A percentile compares a stretch with the other conserved stretches of the same genome.
phyloP scores from a whole-genome alignment of 2,113 vertebrate species.

The Tiliqua scincoides region DNA sequence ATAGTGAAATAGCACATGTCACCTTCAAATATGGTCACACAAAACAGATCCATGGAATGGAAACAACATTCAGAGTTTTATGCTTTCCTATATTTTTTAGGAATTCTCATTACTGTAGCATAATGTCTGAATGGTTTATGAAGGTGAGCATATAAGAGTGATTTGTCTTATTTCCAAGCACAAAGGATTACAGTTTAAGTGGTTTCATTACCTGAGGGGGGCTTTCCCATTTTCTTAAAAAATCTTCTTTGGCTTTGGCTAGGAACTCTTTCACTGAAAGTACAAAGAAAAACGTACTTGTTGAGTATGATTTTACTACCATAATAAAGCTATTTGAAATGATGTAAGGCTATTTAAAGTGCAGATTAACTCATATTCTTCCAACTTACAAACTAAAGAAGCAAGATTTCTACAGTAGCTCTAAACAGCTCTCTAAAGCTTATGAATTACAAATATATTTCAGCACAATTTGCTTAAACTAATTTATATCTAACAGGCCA shows the following conservation, averaged over 20 bases:
- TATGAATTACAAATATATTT: conserved; percentile 45
- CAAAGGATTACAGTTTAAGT: conserved; percentile 11
- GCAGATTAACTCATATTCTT: not conserved
- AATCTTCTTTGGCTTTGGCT: conserved; percentile 99
- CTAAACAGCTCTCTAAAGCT: conserved; percentile 43
- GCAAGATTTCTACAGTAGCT: conserved; percentile 51
- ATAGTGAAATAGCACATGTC: not conserved
- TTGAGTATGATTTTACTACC: conserved; percentile 40
- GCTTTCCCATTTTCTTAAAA: conserved; percentile 98
- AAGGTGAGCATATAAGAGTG: not conserved
- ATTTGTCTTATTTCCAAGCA: not conserved
- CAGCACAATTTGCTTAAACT: conserved; percentile 47
- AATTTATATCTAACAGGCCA: conserved; percentile 67
- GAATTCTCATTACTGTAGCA: not conserved
- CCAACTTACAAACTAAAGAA: conserved; percentile 37
- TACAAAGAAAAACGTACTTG: conserved; percentile 49
- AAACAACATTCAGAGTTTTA: conserved; percentile 7
- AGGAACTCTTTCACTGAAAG: conserved; percentile 98
- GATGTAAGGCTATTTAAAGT: not conserved
- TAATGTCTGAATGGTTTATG: not conserved
- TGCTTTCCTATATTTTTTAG: not conserved
- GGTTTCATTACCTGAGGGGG: conserved; percentile 88
- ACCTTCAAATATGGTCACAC: not conserved
- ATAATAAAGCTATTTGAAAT: not conserved
- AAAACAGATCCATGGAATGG: not conserved